These are phyloP conservation scores for Arnoldichthys spilopterus DNA, from an alignment of 2,797 vertebrate genomes.

Conservation along the genomic window DNA sequence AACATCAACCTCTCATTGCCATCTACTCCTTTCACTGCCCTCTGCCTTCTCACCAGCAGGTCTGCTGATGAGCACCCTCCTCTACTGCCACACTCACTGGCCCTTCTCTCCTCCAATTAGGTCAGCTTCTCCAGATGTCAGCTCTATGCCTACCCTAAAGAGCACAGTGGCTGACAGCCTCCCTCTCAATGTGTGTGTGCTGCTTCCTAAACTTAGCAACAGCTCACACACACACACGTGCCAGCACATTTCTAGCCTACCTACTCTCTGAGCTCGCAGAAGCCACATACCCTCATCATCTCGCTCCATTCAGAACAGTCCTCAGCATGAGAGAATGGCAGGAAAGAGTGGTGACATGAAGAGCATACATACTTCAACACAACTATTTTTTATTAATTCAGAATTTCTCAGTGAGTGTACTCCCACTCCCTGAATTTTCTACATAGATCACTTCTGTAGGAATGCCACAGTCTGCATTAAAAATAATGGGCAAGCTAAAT, in stretches of 20 bases:
- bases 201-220: slow-evolving; percentile 34
- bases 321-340: slow-evolving; percentile 18
- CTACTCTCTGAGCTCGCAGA: not conserved
- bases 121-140: slow-evolving; percentile 33
- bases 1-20: slow-evolving; percentile 8
- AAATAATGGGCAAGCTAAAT: not conserved
- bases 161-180: slow-evolving; percentile 5
- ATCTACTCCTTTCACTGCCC: not conserved
- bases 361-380: not conserved
- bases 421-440: not conserved
- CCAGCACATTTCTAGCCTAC: slow-evolving; percentile 17
- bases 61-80: slow-evolving; percentile 22
- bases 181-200: slow-evolving; percentile 10
- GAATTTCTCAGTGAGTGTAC: not conserved
- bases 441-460: not conserved
- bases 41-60: not conserved
- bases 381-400: slow-evolving; percentile 24
- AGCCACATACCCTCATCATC: slow-evolving; percentile 23
- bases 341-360: not conserved
- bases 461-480: not conserved
- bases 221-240: not conserved
- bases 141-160: slow-evolving; percentile 6
- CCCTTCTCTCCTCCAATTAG: slow-evolving; percentile 37
- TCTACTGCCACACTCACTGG: slow-evolving; percentile 16
- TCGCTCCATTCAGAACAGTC: slow-evolving; percentile 21